Conservation (phyloP, 2,888 invertebrate species). For the Morpho achilles region DNA sequence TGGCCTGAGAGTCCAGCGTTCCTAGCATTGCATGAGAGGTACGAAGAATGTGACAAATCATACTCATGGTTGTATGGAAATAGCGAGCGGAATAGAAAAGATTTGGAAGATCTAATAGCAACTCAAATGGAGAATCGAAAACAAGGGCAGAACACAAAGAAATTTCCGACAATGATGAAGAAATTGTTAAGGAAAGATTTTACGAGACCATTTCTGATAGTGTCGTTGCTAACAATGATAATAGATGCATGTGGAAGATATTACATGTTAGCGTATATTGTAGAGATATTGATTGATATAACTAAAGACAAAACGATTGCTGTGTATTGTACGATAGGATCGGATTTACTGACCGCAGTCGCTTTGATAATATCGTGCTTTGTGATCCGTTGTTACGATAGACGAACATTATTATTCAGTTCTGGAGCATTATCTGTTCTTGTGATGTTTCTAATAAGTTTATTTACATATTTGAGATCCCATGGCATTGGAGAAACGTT, state of each 20-base stretch:
- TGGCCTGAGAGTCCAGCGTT: conserved; percentile 48
- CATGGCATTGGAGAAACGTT: conserved; percentile 16
- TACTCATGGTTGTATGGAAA: conserved; percentile 40
- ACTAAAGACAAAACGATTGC: conserved; percentile 35
- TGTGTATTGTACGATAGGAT: conserved; percentile 38
- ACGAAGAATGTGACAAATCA: conserved; percentile 37
- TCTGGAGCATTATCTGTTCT: conserved; percentile 32
- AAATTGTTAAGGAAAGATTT: conserved; percentile 36
- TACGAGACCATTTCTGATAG: conserved; percentile 36
- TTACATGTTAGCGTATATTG: conserved; percentile 38
- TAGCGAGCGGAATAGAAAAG: conserved; percentile 29
- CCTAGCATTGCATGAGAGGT: conserved; percentile 41
- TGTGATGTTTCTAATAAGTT: conserved; percentile 36
- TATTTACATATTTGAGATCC: conserved; percentile 32
- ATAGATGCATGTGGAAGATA: conserved; percentile 41
- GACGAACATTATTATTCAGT: conserved; percentile 38
- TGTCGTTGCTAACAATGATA: conserved; percentile 33
- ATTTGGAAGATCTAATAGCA: conserved; percentile 33
- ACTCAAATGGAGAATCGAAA: conserved; percentile 28
- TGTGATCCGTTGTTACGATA: conserved; percentile 33
- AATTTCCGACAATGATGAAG: conserved; percentile 20
- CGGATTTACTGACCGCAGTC: conserved; percentile 35
- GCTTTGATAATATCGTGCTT: conserved; percentile 35
- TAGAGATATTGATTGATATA: conserved; percentile 40
- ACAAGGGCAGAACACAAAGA: conserved; percentile 8